Conservation (phyloP, 2,797 vertebrate species). For the Aotus griseimembra region DNA sequence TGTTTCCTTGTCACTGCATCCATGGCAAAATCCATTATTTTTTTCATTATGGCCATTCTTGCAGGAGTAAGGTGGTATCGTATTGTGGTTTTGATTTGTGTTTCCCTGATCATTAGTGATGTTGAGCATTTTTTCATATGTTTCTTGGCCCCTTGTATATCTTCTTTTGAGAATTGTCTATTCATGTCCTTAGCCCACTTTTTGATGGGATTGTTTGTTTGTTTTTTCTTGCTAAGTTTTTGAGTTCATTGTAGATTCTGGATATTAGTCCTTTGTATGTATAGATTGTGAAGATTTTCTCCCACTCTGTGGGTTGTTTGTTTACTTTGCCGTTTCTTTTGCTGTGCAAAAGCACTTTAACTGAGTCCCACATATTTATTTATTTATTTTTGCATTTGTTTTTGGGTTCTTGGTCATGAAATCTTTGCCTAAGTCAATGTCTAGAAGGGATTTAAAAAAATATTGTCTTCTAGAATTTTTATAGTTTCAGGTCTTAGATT, state of each 20-base stretch:
- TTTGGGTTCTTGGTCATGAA: too few species aligned
- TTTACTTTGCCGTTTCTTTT: not conserved
- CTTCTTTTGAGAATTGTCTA: not conserved
- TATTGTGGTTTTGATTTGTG: not conserved
- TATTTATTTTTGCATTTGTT: too few species aligned
- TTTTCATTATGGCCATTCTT: not conserved
- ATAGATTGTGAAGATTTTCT: not conserved
- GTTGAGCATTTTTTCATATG: not conserved
- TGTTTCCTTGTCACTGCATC: not conserved
- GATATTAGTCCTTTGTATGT: not conserved
- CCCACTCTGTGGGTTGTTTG: not conserved
- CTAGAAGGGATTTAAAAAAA: not conserved
- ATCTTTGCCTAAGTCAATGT: not conserved
- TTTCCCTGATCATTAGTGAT: not conserved
- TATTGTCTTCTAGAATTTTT: not conserved
- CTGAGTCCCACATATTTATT: too few species aligned
- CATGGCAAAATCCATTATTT: not conserved
- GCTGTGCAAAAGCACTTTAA: not conserved
- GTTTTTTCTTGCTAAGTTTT: not conserved
- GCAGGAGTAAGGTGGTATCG: not conserved
- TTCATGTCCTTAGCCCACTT: not conserved
- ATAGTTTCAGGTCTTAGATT: not conserved
- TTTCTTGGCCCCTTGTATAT: not conserved
- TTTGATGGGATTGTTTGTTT: not conserved
- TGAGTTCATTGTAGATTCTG: not conserved